Evolutionary conservation across 2,888 invertebrate genomes (phyloP), one percentile per base, ranked within the genome.

Genomic region (Campopleginae sp.): DNA sequence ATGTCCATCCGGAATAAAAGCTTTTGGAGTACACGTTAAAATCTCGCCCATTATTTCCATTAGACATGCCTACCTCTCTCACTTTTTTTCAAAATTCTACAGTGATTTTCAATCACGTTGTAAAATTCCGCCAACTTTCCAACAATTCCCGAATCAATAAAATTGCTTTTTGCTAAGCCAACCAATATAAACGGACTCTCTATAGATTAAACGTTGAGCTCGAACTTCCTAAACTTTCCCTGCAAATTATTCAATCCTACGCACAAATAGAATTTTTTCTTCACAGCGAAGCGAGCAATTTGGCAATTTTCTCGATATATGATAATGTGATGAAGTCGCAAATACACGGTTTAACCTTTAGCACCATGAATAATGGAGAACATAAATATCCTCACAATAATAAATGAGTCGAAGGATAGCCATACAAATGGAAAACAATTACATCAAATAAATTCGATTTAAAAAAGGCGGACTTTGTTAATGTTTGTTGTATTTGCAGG

Each of bases 1-100:
- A 31, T 38, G 14, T 38, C 31, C 44, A 31, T 61, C 31, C 7
- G 44, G 58, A 42, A 42, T 42, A 54, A 46, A 70, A 78, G 78
- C 58, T 78, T 68, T 44, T 58, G 19, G 31, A 46, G 58, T 51
- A 27, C 48, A 27, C 23, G 8, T 42, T 17, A 42, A 23, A 48
- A 48, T 48, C 12, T 48, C 14, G 23, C 65, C 8, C 14, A 17
- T 54, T 19, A 54, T 38, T 51, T 51, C 38, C 23, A 31, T 7
- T 48, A 70, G 17, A 31, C 17, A 58, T 58, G 17, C n/a, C 65
- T n/a, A 1, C 44, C 38, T 44, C 5, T 44, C 44, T 66, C 19
- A 38, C 33, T 44, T 1, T 12, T 23, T 66, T 33, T 65, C 44
- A 44, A 58, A 27, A 14, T 27, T 27, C 27, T 58, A 12, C 33